Evolutionary conservation across 2,888 invertebrate species (phyloP).

Genomic region (Ischnus inquisitorius): DNA sequence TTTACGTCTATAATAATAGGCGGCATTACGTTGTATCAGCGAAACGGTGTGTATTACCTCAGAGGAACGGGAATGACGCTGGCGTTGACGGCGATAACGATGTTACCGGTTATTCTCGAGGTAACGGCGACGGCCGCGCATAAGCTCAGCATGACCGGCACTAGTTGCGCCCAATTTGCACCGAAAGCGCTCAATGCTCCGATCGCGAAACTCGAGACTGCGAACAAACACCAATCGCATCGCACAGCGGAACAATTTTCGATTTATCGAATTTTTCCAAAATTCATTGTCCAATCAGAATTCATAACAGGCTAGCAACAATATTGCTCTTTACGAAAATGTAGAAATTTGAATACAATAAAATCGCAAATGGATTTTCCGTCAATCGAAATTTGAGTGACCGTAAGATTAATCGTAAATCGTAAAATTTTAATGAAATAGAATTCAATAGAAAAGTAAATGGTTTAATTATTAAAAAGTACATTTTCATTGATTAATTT

Average conservation of each 20-base stretch:
- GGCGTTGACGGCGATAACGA: slow-evolving; percentile 79
- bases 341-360: slow-evolving; percentile 15
- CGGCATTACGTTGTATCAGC: slow-evolving; percentile 21
- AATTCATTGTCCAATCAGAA: too few relatives aligned
- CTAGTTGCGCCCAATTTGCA: slow-evolving; percentile 81
- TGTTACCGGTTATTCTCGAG: slow-evolving; percentile 81
- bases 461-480: too few relatives aligned
- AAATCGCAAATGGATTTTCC: too few relatives aligned
- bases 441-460: too few relatives aligned
- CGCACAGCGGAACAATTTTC: too few relatives aligned
- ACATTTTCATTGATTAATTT: too few relatives aligned
- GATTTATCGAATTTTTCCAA: too few relatives aligned
- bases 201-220: slow-evolving; percentile 78
- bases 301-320: too few relatives aligned
- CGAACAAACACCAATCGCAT: slow-evolving; percentile 34
- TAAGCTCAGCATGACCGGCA: slow-evolving; percentile 80
- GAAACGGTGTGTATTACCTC: slow-evolving; percentile 77
- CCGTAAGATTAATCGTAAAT: too few relatives aligned
- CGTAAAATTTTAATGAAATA: too few relatives aligned
- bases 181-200: slow-evolving; percentile 80
- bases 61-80: slow-evolving; percentile 80
- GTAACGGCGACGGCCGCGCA: slow-evolving; percentile 80
- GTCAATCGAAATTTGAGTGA: too few relatives aligned
- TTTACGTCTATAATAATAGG: slow-evolving; percentile 4
- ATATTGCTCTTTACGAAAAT: too few relatives aligned